Evolutionary conservation across 2,113 vertebrate species (phyloP).

Genomic region (Rhynchomys soricoides): DNA sequence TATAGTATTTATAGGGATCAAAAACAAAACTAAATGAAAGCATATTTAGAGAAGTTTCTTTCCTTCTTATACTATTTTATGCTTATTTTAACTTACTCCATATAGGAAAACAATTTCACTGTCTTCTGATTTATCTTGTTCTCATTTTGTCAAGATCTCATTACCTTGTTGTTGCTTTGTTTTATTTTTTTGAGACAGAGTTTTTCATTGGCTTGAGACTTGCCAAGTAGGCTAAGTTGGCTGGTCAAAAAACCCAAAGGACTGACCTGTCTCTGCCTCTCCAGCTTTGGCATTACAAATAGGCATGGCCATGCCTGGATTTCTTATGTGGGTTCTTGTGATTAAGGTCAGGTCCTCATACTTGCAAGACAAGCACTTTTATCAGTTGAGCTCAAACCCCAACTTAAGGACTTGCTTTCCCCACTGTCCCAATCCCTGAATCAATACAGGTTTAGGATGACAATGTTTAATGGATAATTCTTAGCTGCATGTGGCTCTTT

Average conservation of each 20-base stretch:
- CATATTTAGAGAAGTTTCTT: not conserved
- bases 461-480: not conserved
- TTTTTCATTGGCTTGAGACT: not conserved
- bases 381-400: not conserved
- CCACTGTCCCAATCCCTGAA: not conserved
- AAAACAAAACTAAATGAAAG: not conserved
- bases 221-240: not conserved
- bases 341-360: not conserved
- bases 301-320: not conserved
- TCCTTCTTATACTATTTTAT: not conserved
- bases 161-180: not conserved
- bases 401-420: not conserved
- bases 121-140: not conserved
- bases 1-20: not conserved
- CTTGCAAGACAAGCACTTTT: not conserved
- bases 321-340: not conserved
- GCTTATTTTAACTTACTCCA: not conserved
- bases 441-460: not conserved
- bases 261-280: not conserved
- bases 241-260: not conserved
- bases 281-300: not conserved
- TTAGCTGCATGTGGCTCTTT: not conserved
- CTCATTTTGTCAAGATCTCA: not conserved
- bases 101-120: not conserved
- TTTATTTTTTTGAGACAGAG: not conserved